Percentiles rank a stretch among this genome's conserved stretches.
These are phyloP conservation scores for Gouania willdenowi DNA, from an alignment of 2,797 vertebrate genomes.

Conservation along the genomic window DNA sequence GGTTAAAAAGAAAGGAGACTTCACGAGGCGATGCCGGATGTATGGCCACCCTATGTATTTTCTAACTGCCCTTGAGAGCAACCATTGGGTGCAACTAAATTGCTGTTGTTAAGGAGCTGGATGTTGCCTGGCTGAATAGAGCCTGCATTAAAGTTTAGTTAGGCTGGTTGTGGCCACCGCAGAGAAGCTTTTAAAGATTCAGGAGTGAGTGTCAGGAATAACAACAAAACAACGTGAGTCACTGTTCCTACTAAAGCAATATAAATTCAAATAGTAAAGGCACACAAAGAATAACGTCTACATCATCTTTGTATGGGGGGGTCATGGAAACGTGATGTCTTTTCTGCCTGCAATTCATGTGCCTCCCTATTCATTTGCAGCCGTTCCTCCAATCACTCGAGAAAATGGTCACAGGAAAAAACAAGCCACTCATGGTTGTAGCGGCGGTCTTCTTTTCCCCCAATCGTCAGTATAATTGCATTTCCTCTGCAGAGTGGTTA, in stretches of 20 bases:
- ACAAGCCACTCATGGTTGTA: conserved; percentile 62
- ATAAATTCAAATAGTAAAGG: conserved; percentile 33
- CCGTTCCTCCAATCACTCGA: conserved; percentile 74
- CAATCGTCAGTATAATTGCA: conserved; percentile 63
- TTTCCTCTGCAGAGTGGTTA: conserved; percentile 66
- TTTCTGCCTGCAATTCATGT: conserved; percentile 54
- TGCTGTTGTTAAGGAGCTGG: conserved; percentile 61
- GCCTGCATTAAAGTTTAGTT: conserved; percentile 49
- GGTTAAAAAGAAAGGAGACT: too few relatives aligned
- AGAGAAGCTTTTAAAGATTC: conserved; percentile 20
- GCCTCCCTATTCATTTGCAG: conserved; percentile 66
- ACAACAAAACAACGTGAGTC: conserved; percentile 29
- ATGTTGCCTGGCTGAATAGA: conserved; percentile 74
- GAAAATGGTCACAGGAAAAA: conserved; percentile 68
- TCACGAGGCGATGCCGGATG: too few relatives aligned
- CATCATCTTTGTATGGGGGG: conserved; percentile 37
- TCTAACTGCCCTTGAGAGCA: conserved; percentile 27
- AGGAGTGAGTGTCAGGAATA: conserved; percentile 9
- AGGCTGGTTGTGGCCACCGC: background rate
- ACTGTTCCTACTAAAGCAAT: conserved; percentile 14
- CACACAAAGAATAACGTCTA: conserved; percentile 12
- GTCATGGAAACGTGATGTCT: conserved; percentile 49
- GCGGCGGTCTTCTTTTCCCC: conserved; percentile 42
- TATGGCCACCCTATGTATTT: conserved; percentile 5
- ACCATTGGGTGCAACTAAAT: conserved; percentile 18